A percentile compares a stretch with the other conserved stretches of the same genome.
Conservation (phyloP, 2,797 vertebrate species). For the Molossus alvarezi region DNA sequence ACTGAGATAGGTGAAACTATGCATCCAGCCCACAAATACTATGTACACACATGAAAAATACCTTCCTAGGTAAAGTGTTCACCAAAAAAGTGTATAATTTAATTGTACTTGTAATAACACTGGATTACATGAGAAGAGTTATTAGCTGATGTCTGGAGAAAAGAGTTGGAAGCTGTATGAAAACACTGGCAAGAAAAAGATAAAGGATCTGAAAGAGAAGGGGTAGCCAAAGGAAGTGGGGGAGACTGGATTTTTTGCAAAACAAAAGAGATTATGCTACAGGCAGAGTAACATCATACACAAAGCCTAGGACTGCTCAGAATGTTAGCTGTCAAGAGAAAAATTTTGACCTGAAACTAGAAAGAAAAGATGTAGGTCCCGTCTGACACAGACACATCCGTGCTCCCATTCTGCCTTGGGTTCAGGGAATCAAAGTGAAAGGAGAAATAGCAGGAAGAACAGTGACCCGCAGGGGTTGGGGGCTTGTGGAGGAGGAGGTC, state of each 20-base stretch:
- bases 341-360: conserved; percentile 15
- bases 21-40: background rate
- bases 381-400: background rate
- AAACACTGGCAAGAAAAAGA: background rate
- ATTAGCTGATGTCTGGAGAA: background rate
- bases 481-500: background rate
- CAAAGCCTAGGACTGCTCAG: background rate
- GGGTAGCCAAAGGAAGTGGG: background rate
- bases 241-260: background rate
- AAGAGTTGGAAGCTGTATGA: background rate
- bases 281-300: background rate
- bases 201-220: background rate
- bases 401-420: background rate
- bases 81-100: background rate
- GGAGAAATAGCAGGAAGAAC: background rate
- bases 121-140: background rate
- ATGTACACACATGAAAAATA: background rate
- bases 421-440: conserved; percentile 5
- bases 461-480: background rate
- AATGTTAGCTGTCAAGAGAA: conserved; percentile 20
- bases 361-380: background rate
- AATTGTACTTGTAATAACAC: background rate
- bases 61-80: background rate
- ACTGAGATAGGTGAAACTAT: background rate
- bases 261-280: background rate